phyloP scores from a whole-genome alignment of 2,888 invertebrate species.

The Synanthedon andrenaeformis region DNA sequence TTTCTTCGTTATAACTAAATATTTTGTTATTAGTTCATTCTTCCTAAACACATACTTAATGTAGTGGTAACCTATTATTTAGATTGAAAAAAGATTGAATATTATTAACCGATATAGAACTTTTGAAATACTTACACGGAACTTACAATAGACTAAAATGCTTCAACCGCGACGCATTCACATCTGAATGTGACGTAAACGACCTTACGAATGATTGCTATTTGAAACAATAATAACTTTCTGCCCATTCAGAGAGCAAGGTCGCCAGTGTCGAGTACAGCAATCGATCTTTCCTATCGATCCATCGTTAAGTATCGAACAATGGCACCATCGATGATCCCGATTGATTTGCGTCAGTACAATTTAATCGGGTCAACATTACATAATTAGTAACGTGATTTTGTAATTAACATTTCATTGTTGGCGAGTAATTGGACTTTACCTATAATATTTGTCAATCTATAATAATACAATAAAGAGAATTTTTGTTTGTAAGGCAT shows the following conservation, averaged over 20 bases:
- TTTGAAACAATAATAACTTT: not conserved
- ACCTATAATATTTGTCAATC: too few species aligned
- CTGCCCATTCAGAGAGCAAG: not conserved
- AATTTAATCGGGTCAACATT: not conserved
- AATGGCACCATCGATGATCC: conserved; percentile 29
- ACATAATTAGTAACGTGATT: not conserved
- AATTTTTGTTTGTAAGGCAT: too few species aligned
- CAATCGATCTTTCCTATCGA: conserved; percentile 13
- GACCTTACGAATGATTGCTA: not conserved
- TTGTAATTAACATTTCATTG: not conserved
- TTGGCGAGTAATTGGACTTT: not conserved
- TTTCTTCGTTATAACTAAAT: too few species aligned
- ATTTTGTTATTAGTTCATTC: too few species aligned
- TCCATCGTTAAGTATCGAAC: conserved; percentile 22
- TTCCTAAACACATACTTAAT: too few species aligned
- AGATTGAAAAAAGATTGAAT: too few species aligned
- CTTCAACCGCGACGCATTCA: not conserved
- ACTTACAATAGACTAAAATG: too few species aligned
- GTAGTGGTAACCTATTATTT: too few species aligned
- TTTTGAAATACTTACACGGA: too few species aligned
- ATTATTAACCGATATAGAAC: too few species aligned
- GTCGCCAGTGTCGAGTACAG: not conserved
- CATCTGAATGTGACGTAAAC: not conserved
- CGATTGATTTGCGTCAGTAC: conserved; percentile 33
- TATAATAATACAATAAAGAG: too few species aligned